Evolutionary conservation across 1,140 invertebrate species (phyloP), one percentile per base, ranked within the genome.

Genomic region (Euwallacea similis): DNA sequence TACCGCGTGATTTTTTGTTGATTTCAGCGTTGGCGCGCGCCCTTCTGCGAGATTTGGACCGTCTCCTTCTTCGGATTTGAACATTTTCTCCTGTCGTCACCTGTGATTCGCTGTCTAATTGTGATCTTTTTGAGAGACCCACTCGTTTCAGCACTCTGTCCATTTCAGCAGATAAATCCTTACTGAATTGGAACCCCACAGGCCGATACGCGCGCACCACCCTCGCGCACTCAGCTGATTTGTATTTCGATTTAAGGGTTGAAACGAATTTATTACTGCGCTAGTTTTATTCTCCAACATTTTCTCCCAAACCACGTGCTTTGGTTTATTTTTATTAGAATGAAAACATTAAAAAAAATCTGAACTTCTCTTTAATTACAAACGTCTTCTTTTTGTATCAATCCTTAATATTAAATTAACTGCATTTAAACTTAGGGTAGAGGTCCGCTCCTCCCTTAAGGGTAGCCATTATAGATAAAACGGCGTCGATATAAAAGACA

Each of bases 81-180:
- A 72, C 70, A 50, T 73, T 73, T 58, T 75, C 74, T 41, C 73
- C 71, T 7, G 69, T 21, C 44, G 59, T 73, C 65, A 74, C 71
- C 46, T 70, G 54, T 10, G 74, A 46, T 71, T 75, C 71, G 55
- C 47, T 71, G 46, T 77, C 76, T 4, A 76, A 73, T 74, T 78
- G 76, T 66, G 78, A 73, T 75, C 76, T 79, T 78, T 78, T 77
- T 54, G 80, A 78, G 47, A 81, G 77, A 50, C 80, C 80, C 50
- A 81, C 80, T 56, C 80, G 78, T 78, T 81, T 81, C 62, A 81
- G 65, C 74, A 81, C 79, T 76, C 79, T 78, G 66, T 81, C 80
- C 80, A 81, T 81, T 75, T 66, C 78, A 76, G 72, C 75, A 72
- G 73, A 74, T 73, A 75, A 73, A 66, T 72, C 65, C 54, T 69